Conservation (phyloP, 2,797 vertebrate genomes). For the Rhabdomys pumilio region DNA sequence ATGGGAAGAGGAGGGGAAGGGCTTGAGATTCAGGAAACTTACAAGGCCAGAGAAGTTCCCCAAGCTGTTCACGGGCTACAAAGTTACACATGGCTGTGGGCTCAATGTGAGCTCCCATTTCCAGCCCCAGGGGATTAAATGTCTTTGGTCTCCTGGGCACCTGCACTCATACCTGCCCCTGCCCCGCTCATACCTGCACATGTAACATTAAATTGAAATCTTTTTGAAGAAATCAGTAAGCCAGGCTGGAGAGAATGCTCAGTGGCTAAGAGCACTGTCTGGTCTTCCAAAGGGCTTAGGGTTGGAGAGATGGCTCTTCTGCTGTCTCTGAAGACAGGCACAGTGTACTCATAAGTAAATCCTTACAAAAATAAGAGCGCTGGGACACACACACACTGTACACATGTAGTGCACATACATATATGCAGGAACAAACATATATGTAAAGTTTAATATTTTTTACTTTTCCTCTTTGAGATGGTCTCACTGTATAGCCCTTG, state of each 20-base stretch:
- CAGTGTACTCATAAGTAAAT: not conserved
- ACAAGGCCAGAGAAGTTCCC: not conserved
- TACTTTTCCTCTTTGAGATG: not conserved
- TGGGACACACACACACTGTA: not conserved
- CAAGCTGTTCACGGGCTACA: not conserved
- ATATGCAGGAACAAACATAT: not conserved
- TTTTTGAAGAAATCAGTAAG: not conserved
- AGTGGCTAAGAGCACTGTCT: not conserved
- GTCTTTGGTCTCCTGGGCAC: not conserved
- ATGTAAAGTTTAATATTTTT: not conserved
- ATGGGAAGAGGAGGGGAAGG: not conserved
- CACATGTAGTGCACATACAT: not conserved
- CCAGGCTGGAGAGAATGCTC: not conserved
- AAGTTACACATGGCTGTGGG: not conserved
- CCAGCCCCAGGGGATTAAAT: not conserved
- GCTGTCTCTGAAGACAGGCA: not conserved
- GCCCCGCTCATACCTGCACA: not conserved
- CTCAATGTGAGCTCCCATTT: not conserved
- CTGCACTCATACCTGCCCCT: not conserved
- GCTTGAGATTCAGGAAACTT: too few species aligned
- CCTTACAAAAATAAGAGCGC: not conserved
- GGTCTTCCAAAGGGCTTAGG: not conserved
- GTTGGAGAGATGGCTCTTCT: not conserved
- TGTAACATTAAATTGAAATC: not conserved
- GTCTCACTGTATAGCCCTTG: not conserved